These are phyloP conservation scores for Acrobasis repandana DNA, from an alignment of 2,888 invertebrate species.

Conservation along the genomic window DNA sequence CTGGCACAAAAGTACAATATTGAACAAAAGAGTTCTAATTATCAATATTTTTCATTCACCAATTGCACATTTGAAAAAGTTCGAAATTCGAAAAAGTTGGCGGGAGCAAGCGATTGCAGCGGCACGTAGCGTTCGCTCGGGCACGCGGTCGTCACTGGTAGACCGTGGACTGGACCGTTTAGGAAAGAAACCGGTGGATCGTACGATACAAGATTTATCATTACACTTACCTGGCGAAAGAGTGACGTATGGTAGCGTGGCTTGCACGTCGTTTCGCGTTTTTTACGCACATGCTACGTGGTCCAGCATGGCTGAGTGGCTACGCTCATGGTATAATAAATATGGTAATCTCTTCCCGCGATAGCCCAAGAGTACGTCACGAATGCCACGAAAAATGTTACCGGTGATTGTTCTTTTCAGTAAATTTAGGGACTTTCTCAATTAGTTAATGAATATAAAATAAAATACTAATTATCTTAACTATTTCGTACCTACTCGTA, in stretches of 20 bases:
- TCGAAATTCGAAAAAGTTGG: slow-evolving; percentile 16
- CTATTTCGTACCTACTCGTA: no score
- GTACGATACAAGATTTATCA: slow-evolving; percentile 28
- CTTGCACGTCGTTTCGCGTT: slow-evolving; percentile 28
- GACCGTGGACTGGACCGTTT: no score
- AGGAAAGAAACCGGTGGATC: slow-evolving; percentile 24
- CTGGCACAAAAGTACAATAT: slow-evolving; percentile 19
- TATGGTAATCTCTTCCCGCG: no score
- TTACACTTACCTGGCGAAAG: slow-evolving; percentile 26
- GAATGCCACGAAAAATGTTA: no score
- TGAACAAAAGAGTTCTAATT: background rate
- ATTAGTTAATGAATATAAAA: no score
- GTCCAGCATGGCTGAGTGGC: background rate
- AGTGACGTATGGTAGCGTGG: slow-evolving; percentile 19
- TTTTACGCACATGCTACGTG: slow-evolving; percentile 6
- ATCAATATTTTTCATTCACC: slow-evolving; percentile 1
- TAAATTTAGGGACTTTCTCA: no score
- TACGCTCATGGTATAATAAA: no score
- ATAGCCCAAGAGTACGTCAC: no score
- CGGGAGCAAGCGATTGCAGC: background rate
- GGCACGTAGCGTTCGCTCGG: slow-evolving; percentile 5
- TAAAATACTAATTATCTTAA: no score
- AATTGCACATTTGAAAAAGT: slow-evolving; percentile 19
- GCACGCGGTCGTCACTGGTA: slow-evolving; percentile 20
- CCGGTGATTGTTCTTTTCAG: no score